Base-by-base conservation (phyloP, 2,888 invertebrate species). In the Pimpla rufipes region DNA sequence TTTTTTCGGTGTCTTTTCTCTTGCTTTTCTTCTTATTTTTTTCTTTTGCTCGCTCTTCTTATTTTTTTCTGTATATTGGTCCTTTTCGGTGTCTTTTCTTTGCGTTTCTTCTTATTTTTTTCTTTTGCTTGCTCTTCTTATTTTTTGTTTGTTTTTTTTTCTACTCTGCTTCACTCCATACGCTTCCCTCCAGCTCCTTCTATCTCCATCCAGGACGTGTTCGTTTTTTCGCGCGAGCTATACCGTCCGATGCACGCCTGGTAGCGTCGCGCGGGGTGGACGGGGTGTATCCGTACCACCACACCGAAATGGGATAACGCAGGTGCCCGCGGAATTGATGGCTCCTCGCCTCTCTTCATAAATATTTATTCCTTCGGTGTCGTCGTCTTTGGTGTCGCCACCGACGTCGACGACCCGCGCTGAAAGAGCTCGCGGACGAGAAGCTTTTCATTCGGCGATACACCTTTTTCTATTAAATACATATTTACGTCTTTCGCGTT, bases 321-420 rank as follows among this genome's bases (percentile, higher is more conserved):
- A 62, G 71, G 70, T 62, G 68, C 62, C 71, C 45, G 50, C 29
- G 55, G 71, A 83, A 83, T 83, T 85, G 75, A 82, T 85, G 85
- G 82, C 66, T 55, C 67, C n/a, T 80, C 55, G 75, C n/a, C 35
- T 59, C 76, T 64, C n/a, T n/a, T 82, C 78, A 85, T 85, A 85
- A 85, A 85, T 85, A 85, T 85, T 82, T 78, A 83, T 82, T 84
- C 70, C 62, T 68, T 55, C 76, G 45, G n/a, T 55, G 55, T 42
- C 29, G 57, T 42, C 75, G 57, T 21, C 21, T 40, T 70, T 29
- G 21, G n/a, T 13, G 52, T 37, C 37, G 11, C 11, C 35, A 37
- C 0, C 75, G 52, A 29, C 40, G 64, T 42, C n/a, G 23, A n/a
- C 57, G 2, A n/a, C 37, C 52, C 21, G n/a, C 23, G 68, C n/a